Percentiles rank a stretch among this genome's conserved stretches.
Conservation (phyloP, 2,888 invertebrate genomes). For the Brassicogethes aeneus region DNA sequence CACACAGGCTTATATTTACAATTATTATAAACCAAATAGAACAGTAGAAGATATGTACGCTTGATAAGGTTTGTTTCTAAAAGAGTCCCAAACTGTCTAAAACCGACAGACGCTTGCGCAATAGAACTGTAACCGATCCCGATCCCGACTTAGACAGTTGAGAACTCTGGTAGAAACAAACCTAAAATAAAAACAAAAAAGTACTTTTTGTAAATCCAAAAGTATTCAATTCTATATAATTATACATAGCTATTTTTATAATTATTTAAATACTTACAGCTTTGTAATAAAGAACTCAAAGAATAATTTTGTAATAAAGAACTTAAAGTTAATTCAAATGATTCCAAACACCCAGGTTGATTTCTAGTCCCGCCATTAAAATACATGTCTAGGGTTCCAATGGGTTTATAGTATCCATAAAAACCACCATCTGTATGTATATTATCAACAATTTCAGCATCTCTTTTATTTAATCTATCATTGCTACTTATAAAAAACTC, state of each 20-base stretch:
- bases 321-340: constrained; percentile 10
- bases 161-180: no score
- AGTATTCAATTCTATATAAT: no score
- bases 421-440: constrained; percentile 52
- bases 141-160: no score
- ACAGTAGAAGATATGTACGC: no score
- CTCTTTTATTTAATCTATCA: constrained; percentile 45
- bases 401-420: constrained; percentile 40
- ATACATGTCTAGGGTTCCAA: constrained; percentile 51
- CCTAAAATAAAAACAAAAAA: no score
- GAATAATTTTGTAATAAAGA: constrained; percentile 20
- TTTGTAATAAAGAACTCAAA: constrained; percentile 18
- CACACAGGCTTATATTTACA: no score
- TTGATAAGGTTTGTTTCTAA: no score
- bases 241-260: neutral
- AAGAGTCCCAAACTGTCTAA: no score
- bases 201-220: no score
- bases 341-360: constrained; percentile 45
- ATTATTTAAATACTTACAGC: constrained; percentile 19
- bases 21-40: no score
- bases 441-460: constrained; percentile 51
- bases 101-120: no score
- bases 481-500: constrained; percentile 28
- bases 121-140: no score
- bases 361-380: constrained; percentile 46